Evolutionary conservation across 2,888 invertebrate species (phyloP), one percentile per base, ranked within the genome.

Genomic region (Cryptophagus acutangulus): DNA sequence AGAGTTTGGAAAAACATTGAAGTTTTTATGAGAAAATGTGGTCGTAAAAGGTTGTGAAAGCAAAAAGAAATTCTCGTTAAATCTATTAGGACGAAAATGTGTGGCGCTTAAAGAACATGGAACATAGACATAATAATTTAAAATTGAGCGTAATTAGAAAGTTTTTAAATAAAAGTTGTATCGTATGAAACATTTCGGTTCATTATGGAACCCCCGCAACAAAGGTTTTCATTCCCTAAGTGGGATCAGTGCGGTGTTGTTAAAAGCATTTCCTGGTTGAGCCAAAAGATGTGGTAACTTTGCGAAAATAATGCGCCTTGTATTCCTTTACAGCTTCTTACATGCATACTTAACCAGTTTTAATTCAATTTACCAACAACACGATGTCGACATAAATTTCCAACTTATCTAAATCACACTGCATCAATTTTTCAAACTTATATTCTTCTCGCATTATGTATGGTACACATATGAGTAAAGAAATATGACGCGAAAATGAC

Each of bases 241-340:
- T 54, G 59, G 57, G 52, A 57, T 59, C 57, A 58, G 56, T 55
- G 55, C 52, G 53, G 53, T 55, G 58, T 54, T 57, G 61, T 61
- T 63, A 65, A 65, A 64, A 65, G 65, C 63, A 61, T 65, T 65
- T 63, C 52, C 64, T 62, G 58, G 65, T 64, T 59, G 55, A 36
- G 48, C 50, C 50, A 54, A 52, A 55, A 48, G 52, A 43, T 40
- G 26, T 13, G 45, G 36, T 36, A n/a, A n/a, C n/a, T n/a, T n/a
- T n/a, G n/a, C n/a, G n/a, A n/a, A n/a, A n/a, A n/a, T n/a, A n/a
- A n/a, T n/a, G n/a, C n/a, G n/a, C n/a, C n/a, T n/a, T n/a, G n/a
- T n/a, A n/a, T n/a, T n/a, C n/a, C n/a, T n/a, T n/a, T n/a, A n/a
- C n/a, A n/a, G n/a, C n/a, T n/a, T n/a, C n/a, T n/a, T n/a, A n/a